Evolutionary conservation across 1,140 invertebrate species (phyloP).

Genomic region (Dryas iulia): DNA sequence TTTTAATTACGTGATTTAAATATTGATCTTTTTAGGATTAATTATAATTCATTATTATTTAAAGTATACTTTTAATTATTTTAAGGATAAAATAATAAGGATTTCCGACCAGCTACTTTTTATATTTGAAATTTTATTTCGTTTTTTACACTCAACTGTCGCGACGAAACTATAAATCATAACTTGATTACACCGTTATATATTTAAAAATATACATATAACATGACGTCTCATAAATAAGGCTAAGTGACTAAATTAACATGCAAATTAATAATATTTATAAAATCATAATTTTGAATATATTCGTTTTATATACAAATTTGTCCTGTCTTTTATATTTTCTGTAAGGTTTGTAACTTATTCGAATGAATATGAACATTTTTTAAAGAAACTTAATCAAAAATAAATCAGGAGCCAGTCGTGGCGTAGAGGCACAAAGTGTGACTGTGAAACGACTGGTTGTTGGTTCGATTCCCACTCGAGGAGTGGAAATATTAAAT

Average conservation of each 20-base stretch:
- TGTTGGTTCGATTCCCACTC: too few species aligned
- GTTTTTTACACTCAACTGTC: neutral
- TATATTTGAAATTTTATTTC: neutral
- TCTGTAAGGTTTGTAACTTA: too few species aligned
- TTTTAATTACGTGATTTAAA: neutral
- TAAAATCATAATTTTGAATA: neutral
- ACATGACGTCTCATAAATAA: neutral
- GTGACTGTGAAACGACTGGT: too few species aligned
- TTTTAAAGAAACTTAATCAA: too few species aligned
- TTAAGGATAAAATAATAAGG: neutral
- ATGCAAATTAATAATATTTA: neutral
- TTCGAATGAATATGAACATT: too few species aligned
- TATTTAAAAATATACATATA: slow-evolving; percentile 13
- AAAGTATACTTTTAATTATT: neutral
- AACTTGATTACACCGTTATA: slow-evolving; percentile 16
- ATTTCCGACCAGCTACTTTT: neutral
- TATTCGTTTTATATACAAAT: neutral
- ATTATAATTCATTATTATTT: neutral
- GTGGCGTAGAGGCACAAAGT: too few species aligned
- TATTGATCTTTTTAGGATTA: neutral
- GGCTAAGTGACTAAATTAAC: neutral
- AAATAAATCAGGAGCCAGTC: too few species aligned
- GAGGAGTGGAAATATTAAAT: too few species aligned
- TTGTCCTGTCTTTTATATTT: too few species aligned
- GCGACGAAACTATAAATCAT: neutral